These are phyloP conservation scores for Leptinotarsa juncta DNA, from an alignment of 2,888 invertebrate species.

Conservation along the genomic window DNA sequence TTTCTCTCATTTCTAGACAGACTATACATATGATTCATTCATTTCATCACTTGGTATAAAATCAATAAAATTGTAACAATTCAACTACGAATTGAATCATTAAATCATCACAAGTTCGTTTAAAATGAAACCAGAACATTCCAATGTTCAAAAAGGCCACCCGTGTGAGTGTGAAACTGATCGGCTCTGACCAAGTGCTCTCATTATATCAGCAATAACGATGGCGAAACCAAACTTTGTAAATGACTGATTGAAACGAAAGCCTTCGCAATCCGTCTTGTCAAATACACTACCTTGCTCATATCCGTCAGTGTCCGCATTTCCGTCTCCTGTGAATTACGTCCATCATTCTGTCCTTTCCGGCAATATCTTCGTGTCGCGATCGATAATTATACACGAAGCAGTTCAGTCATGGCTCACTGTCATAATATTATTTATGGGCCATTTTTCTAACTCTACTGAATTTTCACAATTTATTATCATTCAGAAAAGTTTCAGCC, in stretches of 20 bases:
- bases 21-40: too few relatives aligned
- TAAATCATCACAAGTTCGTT: not conserved
- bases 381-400: not conserved
- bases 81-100: too few relatives aligned
- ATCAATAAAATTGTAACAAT: too few relatives aligned
- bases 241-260: constrained; percentile 13
- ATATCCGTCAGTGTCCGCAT: constrained; percentile 57
- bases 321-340: constrained; percentile 53
- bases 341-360: constrained; percentile 46
- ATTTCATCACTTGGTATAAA: too few relatives aligned
- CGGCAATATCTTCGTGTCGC: constrained; percentile 42
- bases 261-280: constrained; percentile 53
- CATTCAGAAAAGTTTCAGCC: not conserved
- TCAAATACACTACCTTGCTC: constrained; percentile 56
- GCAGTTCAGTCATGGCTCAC: not conserved
- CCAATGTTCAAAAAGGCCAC: not conserved
- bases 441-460: too few relatives aligned
- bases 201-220: constrained; percentile 11
- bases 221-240: not conserved
- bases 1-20: too few relatives aligned
- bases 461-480: not conserved
- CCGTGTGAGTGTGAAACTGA: constrained; percentile 1
- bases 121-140: not conserved
- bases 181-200: constrained; percentile 10
- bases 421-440: not conserved